Evolutionary conservation across 2,888 invertebrate genomes (phyloP), one percentile per base, ranked within the genome.

Genomic region (Mesopsocus fuscifrons): DNA sequence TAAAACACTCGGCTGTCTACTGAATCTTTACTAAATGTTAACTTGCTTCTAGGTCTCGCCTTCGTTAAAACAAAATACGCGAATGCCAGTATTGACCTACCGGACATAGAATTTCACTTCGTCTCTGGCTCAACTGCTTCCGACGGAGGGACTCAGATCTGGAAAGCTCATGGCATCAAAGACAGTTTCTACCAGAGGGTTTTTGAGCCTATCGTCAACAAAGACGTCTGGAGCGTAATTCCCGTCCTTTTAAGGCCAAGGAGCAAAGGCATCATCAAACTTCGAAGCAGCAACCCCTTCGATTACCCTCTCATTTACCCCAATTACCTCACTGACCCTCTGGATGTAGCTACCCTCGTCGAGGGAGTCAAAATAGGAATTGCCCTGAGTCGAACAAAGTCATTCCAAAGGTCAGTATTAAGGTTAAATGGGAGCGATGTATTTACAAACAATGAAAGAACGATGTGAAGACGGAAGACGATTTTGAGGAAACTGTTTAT

Each of bases 261-360:
- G 50, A 89, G 91, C 54, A 71, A 68, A 52, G 97, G 97, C 0
- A 66, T 69, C 20, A 76, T 97, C 18, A 80, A 76, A 51, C 59
- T 97, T 16, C 70, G 82, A 6, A 83, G 83, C 49, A 72, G 72
- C 11, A 81, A 88, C 59, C 92, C 94, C 0, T 77, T 78, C 51
- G 82, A 87, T 45, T 81, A 84, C 52, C 95, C 95, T 0, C 68
- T 81, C 46, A 88, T 95, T 44, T 80, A 88, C 53, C 88, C 94
- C 0, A 94, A 94, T 57, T 95, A 95, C 57, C 73, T 95, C 53
- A 61, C 72, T 15, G 81, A 87, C 44, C 74, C 81, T 16, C 65
- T 72, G 47, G 95, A 95, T 52, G 66, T 83, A 48, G 77, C 77
- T 47, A 78, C 77, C 0, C 59, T 89, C 32, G 66, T 88, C 0